Base-by-base conservation (phyloP, 2,797 vertebrate genomes). In the Arrhamphus sclerolepis region DNA sequence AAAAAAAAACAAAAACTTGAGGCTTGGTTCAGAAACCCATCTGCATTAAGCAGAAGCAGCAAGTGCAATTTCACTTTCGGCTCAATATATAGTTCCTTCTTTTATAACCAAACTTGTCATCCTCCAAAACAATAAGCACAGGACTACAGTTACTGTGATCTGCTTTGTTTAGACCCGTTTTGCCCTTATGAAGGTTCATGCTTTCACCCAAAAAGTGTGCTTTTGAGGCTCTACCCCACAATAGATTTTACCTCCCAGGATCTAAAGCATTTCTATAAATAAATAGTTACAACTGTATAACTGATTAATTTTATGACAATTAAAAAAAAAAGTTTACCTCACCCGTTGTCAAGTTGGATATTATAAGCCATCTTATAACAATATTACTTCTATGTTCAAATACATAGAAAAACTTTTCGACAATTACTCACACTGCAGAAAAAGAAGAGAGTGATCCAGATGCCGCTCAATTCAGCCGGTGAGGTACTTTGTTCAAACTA, bases 31-130 rank as follows among this genome's bases (percentile, higher is more conserved):
- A 46, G n/a, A 39, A 47, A 64, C 40, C 60, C n/a, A 19, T 52
- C 40, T 62, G 39, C 55, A 46, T 72, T 34, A 31, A 57, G 47
- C 62, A 71, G 57, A 52, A 54, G 49, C 63, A 57, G 58, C 48
- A 48, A 52, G 56, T 58, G 65, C 65, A 63, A 50, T 64, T 70
- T 75, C 69, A 73, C 43, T 64, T 56, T 75, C 66, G 71, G 29
- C 40, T 43, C 22, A 28, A 50, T 16, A 16, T 22, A 4, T 56
- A 59, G 31, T 47, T 1, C 43, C 63, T 66, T 17, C 26, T 69
- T 61, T 72, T 21, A 46, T 42, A 44, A 42, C 51, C 0, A 7
- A 61, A 17, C 41, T 41, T 24, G 26, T 44, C 18, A 0, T 56
- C 7, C 5, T n/a, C 7, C n/a, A 19, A 11, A 54, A 48, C 44